Base-by-base conservation (phyloP, 2,113 vertebrate species). In the Trichomycterus rosablanca region DNA sequence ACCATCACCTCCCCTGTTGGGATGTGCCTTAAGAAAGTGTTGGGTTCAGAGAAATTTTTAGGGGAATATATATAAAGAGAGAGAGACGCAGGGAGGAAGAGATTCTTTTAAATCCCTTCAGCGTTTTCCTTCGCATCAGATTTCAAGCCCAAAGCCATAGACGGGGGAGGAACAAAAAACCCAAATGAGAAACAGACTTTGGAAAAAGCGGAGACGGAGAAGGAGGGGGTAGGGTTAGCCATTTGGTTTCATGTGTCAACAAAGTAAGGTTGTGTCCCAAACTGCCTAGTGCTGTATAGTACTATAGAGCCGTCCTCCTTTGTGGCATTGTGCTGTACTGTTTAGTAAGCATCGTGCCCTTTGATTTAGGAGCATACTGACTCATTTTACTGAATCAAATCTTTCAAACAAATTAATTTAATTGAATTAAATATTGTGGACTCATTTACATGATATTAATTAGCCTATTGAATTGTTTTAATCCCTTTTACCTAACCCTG, bases 131-230 rank as follows among this genome's bases (percentile, higher is more conserved):
- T 79, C 65, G 74, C 65, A 59, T 83, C 76, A 69, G 34, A 73
- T 84, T 87, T 82, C 84, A 81, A 67, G 66, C 63, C 43, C 45
- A 68, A 63, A 63, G 61, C 51, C 65, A 59, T 42, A 59, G 64
- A 61, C 62, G 62, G 34, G 26, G 1, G 19, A 12, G 15, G 1
- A 12, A 28, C 53, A 46, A 34, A 24, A 46, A 71, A 9, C 50
- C 70, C 73, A 78, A 83, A 82, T 79, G 75, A 81, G 75, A 81
- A 81, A 67, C 77, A 86, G 81, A 81, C 73, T 73, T 67, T 48
- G 66, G 60, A 71, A 68, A 66, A 71, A 70, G 63, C 64, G 30
- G 50, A 43, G 64, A 65, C 51, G 59, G 53, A 58, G 40, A 23
- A 70, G 69, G 57, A 74, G 66, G 66, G 57, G 52, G 45, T 49